Evolutionary conservation across 2,113 vertebrate species (phyloP).

Genomic region (Tetraodon nigroviridis): DNA sequence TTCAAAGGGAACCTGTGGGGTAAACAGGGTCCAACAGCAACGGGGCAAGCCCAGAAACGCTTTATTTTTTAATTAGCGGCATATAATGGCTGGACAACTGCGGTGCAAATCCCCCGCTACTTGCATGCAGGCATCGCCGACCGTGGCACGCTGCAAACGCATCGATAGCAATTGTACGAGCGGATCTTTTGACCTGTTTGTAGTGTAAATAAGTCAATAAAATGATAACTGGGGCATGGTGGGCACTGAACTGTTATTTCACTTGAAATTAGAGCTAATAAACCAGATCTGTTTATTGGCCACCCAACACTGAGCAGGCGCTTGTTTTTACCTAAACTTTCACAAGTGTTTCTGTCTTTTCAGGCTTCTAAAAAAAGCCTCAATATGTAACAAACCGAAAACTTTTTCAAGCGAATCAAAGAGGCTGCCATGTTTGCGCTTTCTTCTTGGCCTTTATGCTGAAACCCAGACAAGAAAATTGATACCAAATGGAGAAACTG

Average conservation of each 20-base stretch:
- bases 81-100: constrained; percentile 52
- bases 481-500: background rate
- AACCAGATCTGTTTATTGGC: constrained; percentile 28
- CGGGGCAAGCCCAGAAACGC: constrained; percentile 51
- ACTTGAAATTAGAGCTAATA: constrained; percentile 31
- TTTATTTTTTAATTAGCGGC: constrained; percentile 65
- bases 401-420: no score
- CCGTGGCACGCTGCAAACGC: constrained; percentile 41
- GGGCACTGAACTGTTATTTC: constrained; percentile 24
- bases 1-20: constrained; percentile 71
- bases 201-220: constrained; percentile 31
- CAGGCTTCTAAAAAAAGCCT: background rate
- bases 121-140: constrained; percentile 36
- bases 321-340: no score
- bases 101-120: constrained; percentile 34
- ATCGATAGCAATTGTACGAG: constrained; percentile 40
- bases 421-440: background rate
- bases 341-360: background rate
- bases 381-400: background rate
- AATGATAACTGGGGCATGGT: constrained; percentile 40
- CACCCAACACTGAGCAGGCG: no score
- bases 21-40: constrained; percentile 61
- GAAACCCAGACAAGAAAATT: background rate
- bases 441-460: background rate
- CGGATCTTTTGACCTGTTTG: constrained; percentile 30